Evolutionary conservation across 1,140 invertebrate species (phyloP).

Genomic region (Conus ventricosus): DNA sequence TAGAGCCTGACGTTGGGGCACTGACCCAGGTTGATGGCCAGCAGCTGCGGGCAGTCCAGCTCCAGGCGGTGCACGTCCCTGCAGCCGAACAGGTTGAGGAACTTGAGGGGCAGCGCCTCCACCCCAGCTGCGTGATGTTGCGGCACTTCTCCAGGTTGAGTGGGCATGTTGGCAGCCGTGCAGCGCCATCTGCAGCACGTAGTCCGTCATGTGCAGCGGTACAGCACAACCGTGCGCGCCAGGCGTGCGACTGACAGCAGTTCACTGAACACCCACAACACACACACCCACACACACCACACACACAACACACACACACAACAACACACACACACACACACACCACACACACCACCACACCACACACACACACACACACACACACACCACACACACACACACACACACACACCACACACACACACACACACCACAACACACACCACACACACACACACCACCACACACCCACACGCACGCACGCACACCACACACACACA

Average conservation of each 20-base stretch:
- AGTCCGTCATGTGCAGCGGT: constrained; percentile 67
- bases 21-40: constrained; percentile 66
- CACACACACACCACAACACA: neutral
- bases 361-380: neutral
- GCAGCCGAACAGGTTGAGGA: constrained; percentile 68
- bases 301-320: too few species aligned
- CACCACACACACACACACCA: neutral
- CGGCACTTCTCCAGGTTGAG: constrained; percentile 67
- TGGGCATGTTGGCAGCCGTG: constrained; percentile 67
- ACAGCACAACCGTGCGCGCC: constrained; percentile 68
- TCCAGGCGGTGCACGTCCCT: constrained; percentile 56
- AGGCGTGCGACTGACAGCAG: constrained; percentile 63
- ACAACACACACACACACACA: neutral
- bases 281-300: too few species aligned
- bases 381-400: too few species aligned
- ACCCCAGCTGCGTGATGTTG: constrained; percentile 60
- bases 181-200: constrained; percentile 67
- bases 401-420: too few species aligned
- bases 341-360: neutral
- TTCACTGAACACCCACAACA: constrained; percentile 44
- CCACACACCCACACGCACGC: too few species aligned
- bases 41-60: constrained; percentile 62
- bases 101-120: constrained; percentile 58
- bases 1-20: constrained; percentile 63
- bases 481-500: too few species aligned